Evolutionary conservation across 1,140 invertebrate species (phyloP).

Genomic region (Homarus americanus): DNA sequence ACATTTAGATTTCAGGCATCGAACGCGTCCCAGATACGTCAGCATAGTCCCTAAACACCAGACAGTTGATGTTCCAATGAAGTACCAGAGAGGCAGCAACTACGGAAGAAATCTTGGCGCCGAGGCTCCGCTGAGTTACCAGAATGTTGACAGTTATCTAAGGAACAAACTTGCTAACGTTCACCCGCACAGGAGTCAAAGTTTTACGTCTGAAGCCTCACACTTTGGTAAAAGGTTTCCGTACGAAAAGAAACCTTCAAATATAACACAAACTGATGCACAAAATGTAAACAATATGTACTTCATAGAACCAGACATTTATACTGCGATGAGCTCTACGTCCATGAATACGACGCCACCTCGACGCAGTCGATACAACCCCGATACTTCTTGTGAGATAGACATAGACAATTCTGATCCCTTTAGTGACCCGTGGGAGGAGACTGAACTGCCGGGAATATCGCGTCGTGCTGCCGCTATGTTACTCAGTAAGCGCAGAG

Average conservation of each 20-base stretch:
- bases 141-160: background rate
- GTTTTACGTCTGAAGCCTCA: background rate
- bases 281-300: background rate
- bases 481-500: background rate
- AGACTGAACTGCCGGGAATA: background rate
- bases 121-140: background rate
- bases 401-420: background rate
- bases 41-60: background rate
- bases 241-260: background rate
- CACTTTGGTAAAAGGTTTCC: background rate
- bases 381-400: background rate
- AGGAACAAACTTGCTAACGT: background rate
- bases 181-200: background rate
- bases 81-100: background rate
- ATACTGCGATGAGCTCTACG: background rate
- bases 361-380: background rate
- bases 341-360: background rate
- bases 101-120: background rate
- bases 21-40: background rate
- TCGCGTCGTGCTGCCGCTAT: background rate
- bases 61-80: background rate
- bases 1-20: background rate
- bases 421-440: background rate
- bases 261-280: background rate
- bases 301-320: background rate